Base-by-base conservation (phyloP, 2,113 vertebrate species). In the Hippoglossus stenolepis region DNA sequence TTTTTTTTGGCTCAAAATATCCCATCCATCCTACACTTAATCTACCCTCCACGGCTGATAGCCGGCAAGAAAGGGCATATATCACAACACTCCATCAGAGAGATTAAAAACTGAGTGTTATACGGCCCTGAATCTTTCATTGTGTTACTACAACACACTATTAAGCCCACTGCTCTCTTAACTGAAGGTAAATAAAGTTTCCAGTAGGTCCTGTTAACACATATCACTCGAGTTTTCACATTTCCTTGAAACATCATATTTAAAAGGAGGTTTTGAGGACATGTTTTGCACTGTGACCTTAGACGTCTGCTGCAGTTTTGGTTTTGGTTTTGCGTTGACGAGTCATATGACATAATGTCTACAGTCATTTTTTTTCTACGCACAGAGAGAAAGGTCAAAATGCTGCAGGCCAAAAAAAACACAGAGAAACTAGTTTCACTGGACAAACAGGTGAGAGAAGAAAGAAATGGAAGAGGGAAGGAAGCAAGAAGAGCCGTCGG, bases 381-480 rank as follows among this genome's bases (percentile, higher is more conserved):
- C 17, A 20, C 45, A 65, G n/a, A 56, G 21, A 56, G 1, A 64
- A 31, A 73, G 61, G 31, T 72, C 35, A 35, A 61, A 21, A 3
- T 40, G 65, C 59, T 60, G 23, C 67, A 28, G 45, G 49, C 43
- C 0, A 78, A 69, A 81, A 47, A 80, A 66, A 79, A 23, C 18
- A 70, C 53, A 5, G 31, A 54, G 38, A 86, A 87, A 91, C 91
- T 35, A 49, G 91, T 90, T 82, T 14, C 11, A 83, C 91, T 72
- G 77, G 92, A 73, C 65, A 56, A 79, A 85, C 82, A 0, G 56
- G 89, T 86, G 63, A 21, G 72, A 56, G 77, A 58, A 57, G 64
- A 56, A 51, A 77, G 60, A 31, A 80, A 77, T 1, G 3, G 31
- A 43, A 24, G 62, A 72, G 12, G 38, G 13, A 59, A 80, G 69